Conservation (phyloP, 2,888 invertebrate species). For the Aporophyla nigra region DNA sequence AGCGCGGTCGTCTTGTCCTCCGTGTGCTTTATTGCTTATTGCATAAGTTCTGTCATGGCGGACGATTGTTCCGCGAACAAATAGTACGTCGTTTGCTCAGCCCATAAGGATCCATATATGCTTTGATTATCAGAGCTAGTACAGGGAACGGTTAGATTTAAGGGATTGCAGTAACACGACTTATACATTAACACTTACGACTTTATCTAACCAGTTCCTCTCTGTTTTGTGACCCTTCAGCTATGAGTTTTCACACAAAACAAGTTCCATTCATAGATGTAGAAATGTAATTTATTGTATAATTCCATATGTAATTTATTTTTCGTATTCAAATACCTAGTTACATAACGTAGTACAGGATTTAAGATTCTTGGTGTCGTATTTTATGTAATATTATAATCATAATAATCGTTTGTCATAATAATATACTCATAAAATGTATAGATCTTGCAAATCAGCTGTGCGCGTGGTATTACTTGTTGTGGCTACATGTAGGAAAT, state of each 20-base stretch:
- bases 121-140: background rate
- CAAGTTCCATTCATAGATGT: background rate
- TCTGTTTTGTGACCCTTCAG: background rate
- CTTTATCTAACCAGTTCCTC: background rate
- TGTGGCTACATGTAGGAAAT: background rate
- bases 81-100: background rate
- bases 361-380: background rate
- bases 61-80: background rate
- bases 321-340: background rate
- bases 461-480: background rate
- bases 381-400: background rate
- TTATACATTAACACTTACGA: background rate
- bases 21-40: no score
- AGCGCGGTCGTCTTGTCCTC: background rate
- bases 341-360: background rate
- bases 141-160: background rate
- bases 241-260: background rate
- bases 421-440: background rate
- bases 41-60: background rate
- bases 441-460: background rate
- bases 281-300: background rate
- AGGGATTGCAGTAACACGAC: conserved; percentile 2
- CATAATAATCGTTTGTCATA: background rate
- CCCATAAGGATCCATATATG: background rate
- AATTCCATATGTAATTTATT: conserved; percentile 1